These are phyloP conservation scores for Okamejei kenojei DNA, from an alignment of 2,797 vertebrate species.

Conservation along the genomic window DNA sequence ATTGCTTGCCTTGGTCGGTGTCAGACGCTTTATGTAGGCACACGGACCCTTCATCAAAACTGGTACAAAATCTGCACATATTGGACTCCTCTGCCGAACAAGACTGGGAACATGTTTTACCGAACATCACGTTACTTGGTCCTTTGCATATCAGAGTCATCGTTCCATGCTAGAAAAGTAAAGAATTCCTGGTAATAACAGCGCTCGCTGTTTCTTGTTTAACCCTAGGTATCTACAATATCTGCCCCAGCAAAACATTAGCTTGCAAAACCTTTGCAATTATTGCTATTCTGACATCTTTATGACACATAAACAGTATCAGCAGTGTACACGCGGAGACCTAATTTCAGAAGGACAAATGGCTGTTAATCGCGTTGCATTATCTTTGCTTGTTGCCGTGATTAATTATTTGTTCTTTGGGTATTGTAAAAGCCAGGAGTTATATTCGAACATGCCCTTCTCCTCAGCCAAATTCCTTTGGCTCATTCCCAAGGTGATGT, in stretches of 20 bases:
- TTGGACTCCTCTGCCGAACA: no score
- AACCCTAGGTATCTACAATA: not conserved
- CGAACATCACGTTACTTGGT: not conserved
- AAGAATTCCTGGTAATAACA: not conserved
- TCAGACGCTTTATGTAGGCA: no score
- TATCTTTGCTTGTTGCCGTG: not conserved
- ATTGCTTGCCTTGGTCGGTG: no score
- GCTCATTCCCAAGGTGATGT: not conserved
- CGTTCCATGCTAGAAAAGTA: not conserved
- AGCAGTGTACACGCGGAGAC: not conserved
- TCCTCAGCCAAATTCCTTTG: not conserved
- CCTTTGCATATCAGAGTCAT: not conserved
- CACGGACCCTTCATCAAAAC: no score
- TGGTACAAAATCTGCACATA: no score
- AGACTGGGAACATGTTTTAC: not conserved
- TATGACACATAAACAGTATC: not conserved
- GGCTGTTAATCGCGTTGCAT: not conserved
- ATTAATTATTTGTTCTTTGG: not conserved
- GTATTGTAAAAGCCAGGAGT: not conserved
- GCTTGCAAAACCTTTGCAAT: not conserved
- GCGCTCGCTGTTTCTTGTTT: not conserved
- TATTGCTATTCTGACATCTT: not conserved
- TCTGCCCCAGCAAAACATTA: not conserved
- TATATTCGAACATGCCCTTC: slow-evolving; percentile 1
- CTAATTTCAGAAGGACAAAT: not conserved